Base-by-base conservation (phyloP, 2,113 vertebrate species). In the Loxodonta africana region DNA sequence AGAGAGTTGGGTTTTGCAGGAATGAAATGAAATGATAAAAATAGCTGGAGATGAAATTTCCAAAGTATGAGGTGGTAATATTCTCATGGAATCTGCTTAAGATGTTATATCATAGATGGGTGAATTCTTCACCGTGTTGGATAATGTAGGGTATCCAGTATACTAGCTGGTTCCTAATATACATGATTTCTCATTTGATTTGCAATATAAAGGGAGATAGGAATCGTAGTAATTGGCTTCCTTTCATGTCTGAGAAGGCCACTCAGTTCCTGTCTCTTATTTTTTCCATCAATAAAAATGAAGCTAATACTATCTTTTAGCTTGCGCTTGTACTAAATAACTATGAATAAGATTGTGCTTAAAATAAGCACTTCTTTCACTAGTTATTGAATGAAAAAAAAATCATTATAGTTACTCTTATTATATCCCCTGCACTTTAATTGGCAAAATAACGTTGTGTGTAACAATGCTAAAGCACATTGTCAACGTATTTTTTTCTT, bases 191-290 rank as follows among this genome's bases (percentile, higher is more conserved):
- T 97, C 33, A 53, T 48, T 65, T 0, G 11, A 51, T 94, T 78
- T 83, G 18, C 46, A 88, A 8, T 60, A 53, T 62, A 91, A 80
- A 71, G 93, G 20, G 12, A 91, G 37, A 76, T 30, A 25, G 30
- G 28, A 95, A 80, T 84, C 93, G 4, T 73, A 82, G 53, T 95
- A 41, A 41, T 80, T 60, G 65, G 77, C 65, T 91, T 95, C 41
- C 6, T 73, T 94, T 88, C 48, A 85, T 88, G 28, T 76, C 67
- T 82, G 69, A 30, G 28, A 81, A 5, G 10, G 25, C n/a, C 25
- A 69, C 14, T 83, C 4, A 1, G 41, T 37, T 82, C 73, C 41
- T 95, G 1, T 46, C 25, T 87, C 76, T 80, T 44, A n/a, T 20
- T 65, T 91, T 94, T 84, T 69, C 12, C 5, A 37, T 76, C 6